These are phyloP conservation scores for Drosophila meridionalis DNA, from an alignment of 2,888 invertebrate species.

Conservation along the genomic window DNA sequence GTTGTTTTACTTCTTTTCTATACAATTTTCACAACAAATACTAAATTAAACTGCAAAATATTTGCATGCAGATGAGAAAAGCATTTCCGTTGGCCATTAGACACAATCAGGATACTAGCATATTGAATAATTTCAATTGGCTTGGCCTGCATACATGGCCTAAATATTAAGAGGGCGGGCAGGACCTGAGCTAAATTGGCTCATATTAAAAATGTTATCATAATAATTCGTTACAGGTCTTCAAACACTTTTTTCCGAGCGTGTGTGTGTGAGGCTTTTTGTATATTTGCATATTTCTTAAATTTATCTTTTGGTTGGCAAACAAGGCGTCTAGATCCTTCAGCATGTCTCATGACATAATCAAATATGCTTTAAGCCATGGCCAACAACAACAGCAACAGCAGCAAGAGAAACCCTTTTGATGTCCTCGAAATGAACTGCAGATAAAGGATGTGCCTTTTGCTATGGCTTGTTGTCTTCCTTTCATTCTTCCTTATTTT, in stretches of 20 bases:
- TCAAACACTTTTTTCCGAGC: conserved; percentile 3
- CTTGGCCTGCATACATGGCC: conserved; percentile 2
- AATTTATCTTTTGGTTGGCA: conserved; percentile 73
- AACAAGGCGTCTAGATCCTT: conserved; percentile 45
- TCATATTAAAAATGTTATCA: conserved; percentile 39
- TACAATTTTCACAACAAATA: conserved; percentile 14
- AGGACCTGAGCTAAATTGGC: conserved; percentile 35
- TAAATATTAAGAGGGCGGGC: conserved; percentile 1
- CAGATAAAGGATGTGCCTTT: conserved; percentile 58
- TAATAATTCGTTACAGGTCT: conserved; percentile 52
- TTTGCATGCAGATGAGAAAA: conserved; percentile 13
- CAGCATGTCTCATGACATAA: conserved; percentile 75
- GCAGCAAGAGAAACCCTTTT: conserved; percentile 62
- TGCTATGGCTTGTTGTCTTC: conserved; percentile 22
- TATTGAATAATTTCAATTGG: conserved; percentile 29
- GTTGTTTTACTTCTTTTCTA: not conserved
- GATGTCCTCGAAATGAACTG: conserved; percentile 64
- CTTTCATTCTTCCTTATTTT: not conserved
- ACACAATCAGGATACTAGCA: conserved; percentile 33
- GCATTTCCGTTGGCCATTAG: conserved; percentile 60
- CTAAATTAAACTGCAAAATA: conserved; percentile 9
- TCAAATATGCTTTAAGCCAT: conserved; percentile 79
- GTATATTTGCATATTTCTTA: conserved; percentile 76
- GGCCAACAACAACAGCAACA: conserved; percentile 39
- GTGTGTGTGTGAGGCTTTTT: not conserved